Evolutionary conservation across 2,113 vertebrate species (phyloP).

Genomic region (Micronycteris hirsuta): DNA sequence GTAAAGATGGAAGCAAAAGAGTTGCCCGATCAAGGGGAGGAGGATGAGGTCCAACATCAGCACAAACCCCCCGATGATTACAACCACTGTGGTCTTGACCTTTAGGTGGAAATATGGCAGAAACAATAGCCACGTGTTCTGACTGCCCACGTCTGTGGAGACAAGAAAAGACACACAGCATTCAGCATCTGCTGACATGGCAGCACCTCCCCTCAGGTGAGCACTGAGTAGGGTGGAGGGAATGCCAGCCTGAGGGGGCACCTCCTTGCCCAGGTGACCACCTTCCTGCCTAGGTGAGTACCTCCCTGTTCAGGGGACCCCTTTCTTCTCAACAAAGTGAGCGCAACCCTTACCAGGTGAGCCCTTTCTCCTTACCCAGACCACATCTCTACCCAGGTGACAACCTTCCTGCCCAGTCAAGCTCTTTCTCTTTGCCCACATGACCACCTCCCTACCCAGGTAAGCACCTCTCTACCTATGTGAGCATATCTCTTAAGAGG

Average conservation of each 20-base stretch:
- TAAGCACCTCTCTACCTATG: not conserved
- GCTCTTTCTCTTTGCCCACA: not conserved
- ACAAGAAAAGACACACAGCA: not conserved
- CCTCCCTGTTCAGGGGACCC: not conserved
- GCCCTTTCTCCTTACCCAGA: not conserved
- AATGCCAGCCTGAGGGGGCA: not conserved
- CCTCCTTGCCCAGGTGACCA: not conserved
- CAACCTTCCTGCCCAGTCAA: not conserved
- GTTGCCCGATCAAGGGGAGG: not conserved
- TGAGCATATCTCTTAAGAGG: not conserved
- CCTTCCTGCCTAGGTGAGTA: not conserved
- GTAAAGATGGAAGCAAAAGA: not conserved
- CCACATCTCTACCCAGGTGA: not conserved
- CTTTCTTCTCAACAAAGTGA: not conserved
- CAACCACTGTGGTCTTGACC: not conserved
- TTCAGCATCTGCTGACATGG: not conserved
- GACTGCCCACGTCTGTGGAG: not conserved
- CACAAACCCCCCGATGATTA: not conserved
- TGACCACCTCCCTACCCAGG: not conserved
- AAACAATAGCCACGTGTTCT: not conserved
- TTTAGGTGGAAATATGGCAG: not conserved
- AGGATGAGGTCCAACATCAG: not conserved
- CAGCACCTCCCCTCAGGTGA: not conserved
- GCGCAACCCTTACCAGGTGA: not conserved
- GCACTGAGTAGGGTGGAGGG: not conserved